Evolutionary conservation across 2,888 invertebrate genomes (phyloP).

Genomic region (Cinara cedri): DNA sequence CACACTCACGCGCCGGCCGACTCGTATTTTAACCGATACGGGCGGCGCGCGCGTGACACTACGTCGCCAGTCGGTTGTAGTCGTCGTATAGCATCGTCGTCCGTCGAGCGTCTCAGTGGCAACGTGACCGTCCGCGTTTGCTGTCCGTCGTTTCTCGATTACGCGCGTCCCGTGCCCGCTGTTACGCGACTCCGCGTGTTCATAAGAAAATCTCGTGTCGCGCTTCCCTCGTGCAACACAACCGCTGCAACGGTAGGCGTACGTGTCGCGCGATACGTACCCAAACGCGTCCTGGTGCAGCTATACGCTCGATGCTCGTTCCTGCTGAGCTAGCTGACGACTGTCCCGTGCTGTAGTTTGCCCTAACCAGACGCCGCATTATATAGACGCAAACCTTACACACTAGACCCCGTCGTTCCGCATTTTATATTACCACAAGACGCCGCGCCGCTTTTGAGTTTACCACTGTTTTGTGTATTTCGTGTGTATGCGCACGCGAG

Average conservation of each 20-base stretch:
- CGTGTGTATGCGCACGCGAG: not conserved
- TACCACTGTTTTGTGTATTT: not conserved
- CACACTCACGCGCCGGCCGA: not conserved
- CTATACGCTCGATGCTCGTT: too few relatives aligned
- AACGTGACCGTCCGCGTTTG: constrained; percentile 48
- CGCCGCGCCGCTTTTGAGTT: too few relatives aligned
- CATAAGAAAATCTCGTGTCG: too few relatives aligned
- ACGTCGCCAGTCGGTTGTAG: not conserved
- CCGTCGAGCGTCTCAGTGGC: constrained; percentile 29
- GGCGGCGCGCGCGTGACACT: constrained; percentile 18
- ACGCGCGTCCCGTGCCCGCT: not conserved
- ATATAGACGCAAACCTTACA: too few relatives aligned
- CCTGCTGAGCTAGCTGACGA: too few relatives aligned
- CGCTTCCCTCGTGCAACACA: too few relatives aligned
- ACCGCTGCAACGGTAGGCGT: not conserved
- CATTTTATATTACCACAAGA: too few relatives aligned
- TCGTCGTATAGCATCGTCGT: not conserved
- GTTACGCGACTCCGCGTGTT: not conserved
- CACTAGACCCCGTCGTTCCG: too few relatives aligned
- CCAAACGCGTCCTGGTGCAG: too few relatives aligned
- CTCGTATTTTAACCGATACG: not conserved
- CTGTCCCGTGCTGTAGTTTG: too few relatives aligned
- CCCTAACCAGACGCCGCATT: too few relatives aligned
- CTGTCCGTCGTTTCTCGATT: constrained; percentile 6
- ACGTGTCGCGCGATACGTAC: too few relatives aligned